Evolutionary conservation across 2,113 vertebrate genomes (phyloP).

Genomic region (Acinonyx jubatus): DNA sequence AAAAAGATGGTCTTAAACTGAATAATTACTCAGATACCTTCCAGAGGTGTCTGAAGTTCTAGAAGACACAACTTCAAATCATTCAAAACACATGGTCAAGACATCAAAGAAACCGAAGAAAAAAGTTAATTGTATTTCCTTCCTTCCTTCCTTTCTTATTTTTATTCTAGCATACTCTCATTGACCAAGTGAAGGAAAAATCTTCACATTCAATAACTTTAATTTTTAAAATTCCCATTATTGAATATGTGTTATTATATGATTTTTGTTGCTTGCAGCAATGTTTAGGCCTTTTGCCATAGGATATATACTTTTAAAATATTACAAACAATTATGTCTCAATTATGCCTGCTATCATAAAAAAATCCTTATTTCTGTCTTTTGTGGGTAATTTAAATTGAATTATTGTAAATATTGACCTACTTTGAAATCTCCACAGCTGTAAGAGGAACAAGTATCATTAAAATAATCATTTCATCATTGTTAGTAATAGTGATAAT

Average conservation of each 20-base stretch:
- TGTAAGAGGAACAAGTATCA: neutral
- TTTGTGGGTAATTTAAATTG: neutral
- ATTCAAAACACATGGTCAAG: conserved; percentile 28
- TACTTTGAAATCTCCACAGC: neutral
- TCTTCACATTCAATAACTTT: neutral
- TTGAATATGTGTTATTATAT: neutral
- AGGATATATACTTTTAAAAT: neutral
- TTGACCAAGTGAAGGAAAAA: neutral
- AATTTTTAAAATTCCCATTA: neutral
- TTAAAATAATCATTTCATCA: neutral
- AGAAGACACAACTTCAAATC: neutral
- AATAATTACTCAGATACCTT: neutral
- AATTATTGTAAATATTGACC: neutral
- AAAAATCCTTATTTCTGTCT: neutral
- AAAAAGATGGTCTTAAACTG: neutral
- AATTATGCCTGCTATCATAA: neutral
- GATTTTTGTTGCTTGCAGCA: neutral
- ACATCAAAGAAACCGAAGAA: neutral
- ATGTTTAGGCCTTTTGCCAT: neutral
- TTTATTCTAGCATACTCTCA: neutral
- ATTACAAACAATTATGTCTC: neutral
- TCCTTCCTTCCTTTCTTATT: rapidly evolving
- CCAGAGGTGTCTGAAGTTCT: neutral
- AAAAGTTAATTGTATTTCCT: neutral
- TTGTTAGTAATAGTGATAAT: neutral